These are phyloP conservation scores for Antheraea yamamai DNA, from an alignment of 2,888 invertebrate genomes.

Conservation along the genomic window DNA sequence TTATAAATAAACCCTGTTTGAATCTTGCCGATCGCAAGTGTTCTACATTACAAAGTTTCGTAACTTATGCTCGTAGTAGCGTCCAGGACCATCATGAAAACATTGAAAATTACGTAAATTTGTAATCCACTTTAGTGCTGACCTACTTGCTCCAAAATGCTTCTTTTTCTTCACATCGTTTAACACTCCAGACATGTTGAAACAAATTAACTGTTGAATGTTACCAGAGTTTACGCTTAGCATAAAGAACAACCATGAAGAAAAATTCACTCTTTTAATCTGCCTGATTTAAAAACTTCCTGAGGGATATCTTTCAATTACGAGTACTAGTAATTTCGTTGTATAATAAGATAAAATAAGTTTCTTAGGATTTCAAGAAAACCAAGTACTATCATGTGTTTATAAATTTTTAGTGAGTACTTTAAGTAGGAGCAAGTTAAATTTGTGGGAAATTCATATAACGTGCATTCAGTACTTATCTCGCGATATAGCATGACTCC, in stretches of 20 bases:
- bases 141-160: constrained; percentile 11
- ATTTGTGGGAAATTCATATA: background rate
- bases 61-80: constrained; percentile 19
- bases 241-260: background rate
- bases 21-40: background rate
- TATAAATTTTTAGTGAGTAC: background rate
- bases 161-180: background rate
- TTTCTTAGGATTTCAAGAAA: background rate
- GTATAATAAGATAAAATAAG: background rate
- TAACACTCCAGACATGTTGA: constrained; percentile 4
- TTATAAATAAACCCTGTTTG: constrained; percentile 55
- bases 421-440: background rate
- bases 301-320: too few species aligned
- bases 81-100: constrained; percentile 13
- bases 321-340: too few species aligned
- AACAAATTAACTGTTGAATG: background rate
- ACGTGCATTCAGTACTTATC: background rate
- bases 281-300: background rate
- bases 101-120: constrained; percentile 18
- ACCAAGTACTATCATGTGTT: background rate
- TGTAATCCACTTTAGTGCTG: constrained; percentile 16
- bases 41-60: constrained; percentile 20
- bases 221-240: background rate
- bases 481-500: background rate
- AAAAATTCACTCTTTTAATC: background rate